A percentile compares a stretch with the other conserved stretches of the same genome.
These are phyloP conservation scores for Coecobrya sp. DNA, from an alignment of 2,888 invertebrate genomes.

Conservation along the genomic window DNA sequence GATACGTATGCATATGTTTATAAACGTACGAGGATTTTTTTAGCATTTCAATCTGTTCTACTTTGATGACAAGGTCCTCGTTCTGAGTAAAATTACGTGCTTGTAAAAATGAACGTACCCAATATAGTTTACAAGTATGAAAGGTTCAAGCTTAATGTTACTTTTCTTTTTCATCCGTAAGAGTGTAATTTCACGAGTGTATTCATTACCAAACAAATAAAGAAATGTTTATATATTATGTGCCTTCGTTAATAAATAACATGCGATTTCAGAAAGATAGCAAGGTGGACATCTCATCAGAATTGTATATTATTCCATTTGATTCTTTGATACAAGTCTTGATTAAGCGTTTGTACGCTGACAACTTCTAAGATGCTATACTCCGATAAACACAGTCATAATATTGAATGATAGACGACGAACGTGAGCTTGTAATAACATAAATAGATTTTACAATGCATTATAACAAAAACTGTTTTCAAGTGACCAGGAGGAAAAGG, in stretches of 20 bases:
- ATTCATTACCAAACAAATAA: constrained; percentile 35
- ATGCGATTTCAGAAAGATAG: constrained; percentile 44
- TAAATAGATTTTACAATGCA: not conserved
- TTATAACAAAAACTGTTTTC: not conserved
- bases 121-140: too few species aligned
- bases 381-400: constrained; percentile 40
- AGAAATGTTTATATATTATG: constrained; percentile 20
- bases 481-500: not conserved
- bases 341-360: constrained; percentile 56
- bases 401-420: constrained; percentile 22
- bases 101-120: too few species aligned
- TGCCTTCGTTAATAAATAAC: constrained; percentile 41
- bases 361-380: constrained; percentile 39
- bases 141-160: not conserved
- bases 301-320: constrained; percentile 57
- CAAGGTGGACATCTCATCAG: constrained; percentile 48
- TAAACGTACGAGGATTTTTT: not conserved
- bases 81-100: too few species aligned
- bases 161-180: not conserved
- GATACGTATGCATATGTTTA: not conserved
- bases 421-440: constrained; percentile 17
- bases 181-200: not conserved
- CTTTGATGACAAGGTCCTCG: too few species aligned
- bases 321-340: constrained; percentile 57
- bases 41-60: not conserved